A percentile compares a stretch with the other conserved stretches of the same genome.
These are phyloP conservation scores for Chironomus tepperi DNA, from an alignment of 1,140 invertebrate genomes.

Conservation along the genomic window DNA sequence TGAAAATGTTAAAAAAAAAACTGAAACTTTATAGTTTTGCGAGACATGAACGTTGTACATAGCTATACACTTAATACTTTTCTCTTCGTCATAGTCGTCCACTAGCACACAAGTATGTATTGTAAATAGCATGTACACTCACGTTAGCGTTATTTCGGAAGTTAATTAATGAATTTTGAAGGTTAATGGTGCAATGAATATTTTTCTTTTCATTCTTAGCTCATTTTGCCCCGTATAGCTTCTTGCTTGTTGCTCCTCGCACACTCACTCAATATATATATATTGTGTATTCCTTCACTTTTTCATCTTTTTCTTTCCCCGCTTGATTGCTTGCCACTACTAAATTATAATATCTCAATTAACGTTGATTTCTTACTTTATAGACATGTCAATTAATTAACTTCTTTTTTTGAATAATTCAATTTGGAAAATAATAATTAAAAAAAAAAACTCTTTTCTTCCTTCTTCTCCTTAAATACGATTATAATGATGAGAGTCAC, in stretches of 20 bases:
- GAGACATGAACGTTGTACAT: too few species aligned
- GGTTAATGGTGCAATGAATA: slow-evolving; percentile 12
- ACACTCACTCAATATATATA: too few species aligned
- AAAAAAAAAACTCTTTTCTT: neutral
- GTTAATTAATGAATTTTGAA: slow-evolving; percentile 15
- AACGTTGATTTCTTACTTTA: slow-evolving; percentile 12
- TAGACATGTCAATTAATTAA: slow-evolving; percentile 7
- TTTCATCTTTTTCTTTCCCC: neutral
- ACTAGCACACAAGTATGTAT: neutral
- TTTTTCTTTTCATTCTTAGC: neutral
- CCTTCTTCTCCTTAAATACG: slow-evolving; percentile 4
- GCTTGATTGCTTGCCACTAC: neutral
- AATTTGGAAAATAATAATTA: neutral
- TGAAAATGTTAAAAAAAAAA: too few species aligned
- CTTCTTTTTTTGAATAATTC: neutral
- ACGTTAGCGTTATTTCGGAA: neutral
- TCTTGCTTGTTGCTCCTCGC: too few species aligned
- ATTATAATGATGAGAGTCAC: slow-evolving; percentile 21
- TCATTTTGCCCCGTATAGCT: neutral
- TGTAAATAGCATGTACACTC: neutral
- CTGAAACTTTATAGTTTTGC: too few species aligned
- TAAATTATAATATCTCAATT: neutral
- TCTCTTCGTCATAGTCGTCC: too few species aligned
- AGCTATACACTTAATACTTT: too few species aligned
- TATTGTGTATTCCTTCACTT: too few species aligned